Base-by-base conservation (phyloP, 2,888 invertebrate species). In the Euproctis similis region DNA sequence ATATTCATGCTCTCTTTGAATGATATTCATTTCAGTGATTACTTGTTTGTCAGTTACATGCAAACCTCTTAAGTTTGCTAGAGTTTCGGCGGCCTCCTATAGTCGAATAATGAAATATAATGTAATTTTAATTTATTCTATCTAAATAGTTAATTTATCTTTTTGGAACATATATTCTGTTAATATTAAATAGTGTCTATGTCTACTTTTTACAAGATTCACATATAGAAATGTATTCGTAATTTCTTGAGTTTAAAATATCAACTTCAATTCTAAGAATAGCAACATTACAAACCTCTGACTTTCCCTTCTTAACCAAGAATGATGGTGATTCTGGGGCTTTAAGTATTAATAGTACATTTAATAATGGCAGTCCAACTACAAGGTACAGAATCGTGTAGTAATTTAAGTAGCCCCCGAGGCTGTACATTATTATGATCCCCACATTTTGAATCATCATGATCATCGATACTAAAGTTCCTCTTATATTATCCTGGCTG, bases 311-410 rank as follows among this genome's bases (percentile, higher is more conserved):
- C 19, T 73, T 74, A 2, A 77, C 53, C 22, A 76, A 43, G 31
- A 54, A 75, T 1, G 65, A 57, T 5, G 78, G 78, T 1, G 78
- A 72, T 31, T 78, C 77, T 1, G 78, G 77, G 12, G 66, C 66
- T 25, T 46, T 56, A 13, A 62, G 9, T 41, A 73, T 59, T 8
- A 60, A 10, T 0, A 60, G 9, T 0, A 59, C 39, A 2, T 54
- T 58, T 5, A 64, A 1, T 2, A 68, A 14, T 0, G 72, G 64
- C 4, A 69, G n/a, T 8, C 35, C 42, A 1, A 65, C 21, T 1
- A 54, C 47, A 0, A 62, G 34, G 38, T 59, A 69, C 8, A 72
- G 25, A 3, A 70, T 58, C 0, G 53, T 49, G 17, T 61, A 46
- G 30, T 73, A 75, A 10, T 59, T 50, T 17, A 75, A 19, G 25